Evolutionary conservation across 2,888 invertebrate genomes (phyloP).

Genomic region (Cactoblastis cactorum): DNA sequence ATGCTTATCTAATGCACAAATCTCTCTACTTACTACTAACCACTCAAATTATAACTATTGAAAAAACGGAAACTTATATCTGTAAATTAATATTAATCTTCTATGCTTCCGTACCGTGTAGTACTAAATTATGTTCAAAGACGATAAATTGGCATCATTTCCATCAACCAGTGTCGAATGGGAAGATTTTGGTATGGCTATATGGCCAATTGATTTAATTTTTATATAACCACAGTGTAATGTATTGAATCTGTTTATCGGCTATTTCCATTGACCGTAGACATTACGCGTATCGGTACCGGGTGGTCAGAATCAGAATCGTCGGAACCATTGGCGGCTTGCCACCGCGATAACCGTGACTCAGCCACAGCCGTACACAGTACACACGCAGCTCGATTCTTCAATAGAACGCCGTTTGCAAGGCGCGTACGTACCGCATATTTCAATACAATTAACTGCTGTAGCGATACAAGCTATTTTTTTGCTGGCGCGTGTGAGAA

Average conservation of each 20-base stretch:
- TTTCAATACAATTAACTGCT: constrained; percentile 62
- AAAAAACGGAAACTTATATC: no score
- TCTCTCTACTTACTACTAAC: no score
- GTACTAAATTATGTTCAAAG: no score
- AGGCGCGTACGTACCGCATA: constrained; percentile 45
- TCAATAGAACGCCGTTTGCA: constrained; percentile 33
- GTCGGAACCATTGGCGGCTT: constrained; percentile 53
- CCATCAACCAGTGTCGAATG: no score
- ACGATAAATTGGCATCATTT: no score
- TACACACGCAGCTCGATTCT: constrained; percentile 35
- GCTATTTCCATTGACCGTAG: constrained; percentile 42
- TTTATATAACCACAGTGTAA: background rate
- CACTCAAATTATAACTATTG: no score
- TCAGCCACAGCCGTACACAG: constrained; percentile 25
- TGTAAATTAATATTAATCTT: no score
- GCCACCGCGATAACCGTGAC: constrained; percentile 55
- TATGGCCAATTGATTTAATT: background rate
- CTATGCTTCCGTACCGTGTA: no score
- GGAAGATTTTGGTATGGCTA: no score
- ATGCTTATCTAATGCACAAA: background rate
- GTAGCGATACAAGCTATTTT: constrained; percentile 49
- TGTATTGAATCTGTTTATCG: constrained; percentile 22
- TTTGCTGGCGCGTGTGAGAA: constrained; percentile 66
- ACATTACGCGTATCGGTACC: constrained; percentile 19
- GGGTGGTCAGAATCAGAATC: constrained; percentile 36